phyloP scores from a whole-genome alignment of 2,113 vertebrate species.

The Globicephala melas region DNA sequence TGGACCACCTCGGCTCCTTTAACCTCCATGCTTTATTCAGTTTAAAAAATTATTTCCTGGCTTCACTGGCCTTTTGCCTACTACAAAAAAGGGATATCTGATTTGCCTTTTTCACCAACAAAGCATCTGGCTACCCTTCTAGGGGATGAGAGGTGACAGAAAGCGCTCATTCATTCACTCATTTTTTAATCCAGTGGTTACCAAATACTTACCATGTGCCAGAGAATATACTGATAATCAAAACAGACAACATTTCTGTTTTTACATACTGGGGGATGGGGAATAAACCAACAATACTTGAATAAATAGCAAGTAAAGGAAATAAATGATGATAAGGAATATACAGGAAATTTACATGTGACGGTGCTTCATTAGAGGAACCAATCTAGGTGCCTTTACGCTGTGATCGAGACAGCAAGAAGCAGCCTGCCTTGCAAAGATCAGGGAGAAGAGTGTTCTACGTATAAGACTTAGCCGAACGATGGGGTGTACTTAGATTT shows the following conservation, averaged over 20 bases:
- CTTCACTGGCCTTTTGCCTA: not conserved
- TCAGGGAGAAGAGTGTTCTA: not conserved
- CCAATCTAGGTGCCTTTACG: not conserved
- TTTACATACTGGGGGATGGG: not conserved
- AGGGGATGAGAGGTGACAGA: not conserved
- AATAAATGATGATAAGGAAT: not conserved
- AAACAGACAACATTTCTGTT: not conserved
- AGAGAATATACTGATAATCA: not conserved
- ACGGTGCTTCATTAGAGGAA: not conserved
- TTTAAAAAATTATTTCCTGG: not conserved
- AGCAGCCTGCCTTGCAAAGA: not conserved
- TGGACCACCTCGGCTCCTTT: not conserved
- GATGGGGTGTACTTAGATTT: not conserved
- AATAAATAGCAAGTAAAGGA: not conserved
- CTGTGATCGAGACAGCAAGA: not conserved
- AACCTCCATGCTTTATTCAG: not conserved
- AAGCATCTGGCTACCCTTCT: not conserved
- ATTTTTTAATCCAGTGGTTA: not conserved
- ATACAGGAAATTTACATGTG: not conserved
- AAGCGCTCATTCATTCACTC: not conserved
- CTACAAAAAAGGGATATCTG: not conserved
- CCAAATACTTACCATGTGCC: not conserved
- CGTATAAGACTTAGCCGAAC: not conserved
- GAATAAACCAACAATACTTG: not conserved
- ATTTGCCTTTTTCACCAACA: not conserved